Evolutionary conservation across 2,797 vertebrate genomes (phyloP), one percentile per base, ranked within the genome.

Genomic region (Paedocypris micromegethes): DNA sequence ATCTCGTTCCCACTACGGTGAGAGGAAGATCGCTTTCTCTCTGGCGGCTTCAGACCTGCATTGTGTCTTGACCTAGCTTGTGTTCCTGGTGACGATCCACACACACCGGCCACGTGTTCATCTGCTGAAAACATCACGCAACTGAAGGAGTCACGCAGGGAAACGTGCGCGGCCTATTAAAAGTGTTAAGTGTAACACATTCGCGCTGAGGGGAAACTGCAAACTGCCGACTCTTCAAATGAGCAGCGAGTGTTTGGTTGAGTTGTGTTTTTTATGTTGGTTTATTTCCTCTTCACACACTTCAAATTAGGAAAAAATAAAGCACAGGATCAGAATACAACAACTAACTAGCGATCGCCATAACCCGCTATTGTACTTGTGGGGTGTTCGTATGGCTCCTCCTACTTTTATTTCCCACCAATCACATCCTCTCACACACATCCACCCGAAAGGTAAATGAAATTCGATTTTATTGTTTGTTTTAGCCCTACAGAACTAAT

Each of bases 1-100:
- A 57, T 79, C 67, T 66, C 55, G 9, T 82, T 82, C 68, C 63
- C 60, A 67, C 52, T 61, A 44, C 66, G 64, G 58, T 75, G 70
- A 38, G 42, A 75, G 62, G 68, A 59, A 3, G 52, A 63, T 67
- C 63, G 41, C 40, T 75, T 67, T 58, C 62, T 61, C 59, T 77
- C 78, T 70, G 72, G 79, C 55, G 56, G 46, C 65, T 76, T 57
- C 45, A 72, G 47, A 76, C 78, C 66, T 68, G 41, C 64, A 23
- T 72, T 55, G 69, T 65, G 44, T 73, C 58, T 56, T 57, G 51
- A 70, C 58, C 49, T 53, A 42, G 6, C 60, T 68, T 58, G 64
- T 57, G 44, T 46, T 62, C 63, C 56, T 3, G 69, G 40, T 66
- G 61, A 74, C 61, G 72, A 7, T 66, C n/a, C 77, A 46, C 43